phyloP scores from a whole-genome alignment of 2,113 vertebrate species.

The Albula goreensis region DNA sequence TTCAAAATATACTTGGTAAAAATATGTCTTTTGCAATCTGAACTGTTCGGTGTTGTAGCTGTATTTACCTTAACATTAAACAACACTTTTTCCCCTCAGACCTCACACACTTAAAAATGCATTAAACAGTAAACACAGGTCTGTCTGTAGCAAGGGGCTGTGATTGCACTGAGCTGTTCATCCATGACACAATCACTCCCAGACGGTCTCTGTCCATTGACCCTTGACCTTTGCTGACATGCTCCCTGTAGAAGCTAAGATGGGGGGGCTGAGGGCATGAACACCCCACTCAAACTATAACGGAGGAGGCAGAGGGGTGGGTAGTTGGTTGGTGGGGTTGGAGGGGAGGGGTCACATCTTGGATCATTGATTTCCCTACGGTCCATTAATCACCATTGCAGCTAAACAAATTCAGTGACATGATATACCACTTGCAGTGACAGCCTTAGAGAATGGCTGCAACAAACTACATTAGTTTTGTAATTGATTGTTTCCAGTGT shows the following conservation, averaged over 20 bases:
- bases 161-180: constrained; percentile 19
- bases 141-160: background rate
- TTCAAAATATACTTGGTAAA: background rate
- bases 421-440: background rate
- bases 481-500: background rate
- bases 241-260: background rate
- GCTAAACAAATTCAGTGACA: background rate
- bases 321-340: background rate
- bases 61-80: background rate
- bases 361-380: background rate
- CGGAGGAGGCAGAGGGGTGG: background rate
- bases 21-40: too few species aligned
- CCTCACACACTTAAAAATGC: background rate
- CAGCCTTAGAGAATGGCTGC: background rate
- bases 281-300: background rate
- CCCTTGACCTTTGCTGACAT: constrained; percentile 16
- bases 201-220: constrained; percentile 15
- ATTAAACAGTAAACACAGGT: constrained; percentile 1
- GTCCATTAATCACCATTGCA: background rate
- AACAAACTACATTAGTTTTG: background rate
- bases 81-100: background rate
- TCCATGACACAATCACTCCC: constrained; percentile 28
- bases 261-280: background rate
- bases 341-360: background rate
- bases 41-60: background rate